A percentile compares a stretch with the other conserved stretches of the same genome.
Evolutionary conservation across 2,888 invertebrate species (phyloP).

Genomic region (Cataglyphis livida): DNA sequence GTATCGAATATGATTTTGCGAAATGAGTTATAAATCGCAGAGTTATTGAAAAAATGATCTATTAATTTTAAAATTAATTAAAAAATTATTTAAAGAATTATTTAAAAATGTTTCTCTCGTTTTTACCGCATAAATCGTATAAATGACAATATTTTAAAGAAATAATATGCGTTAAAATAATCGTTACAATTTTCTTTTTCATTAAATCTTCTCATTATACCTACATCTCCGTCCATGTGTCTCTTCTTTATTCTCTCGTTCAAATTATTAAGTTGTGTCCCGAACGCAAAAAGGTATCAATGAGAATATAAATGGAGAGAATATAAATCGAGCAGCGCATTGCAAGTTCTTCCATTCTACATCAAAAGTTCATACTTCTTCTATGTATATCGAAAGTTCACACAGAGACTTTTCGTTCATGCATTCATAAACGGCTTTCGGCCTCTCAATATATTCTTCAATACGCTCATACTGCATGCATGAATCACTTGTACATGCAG

Average conservation of each 20-base stretch:
- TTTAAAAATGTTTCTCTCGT: background rate
- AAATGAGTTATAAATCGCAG: background rate
- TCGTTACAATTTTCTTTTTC: background rate
- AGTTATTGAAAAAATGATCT: background rate
- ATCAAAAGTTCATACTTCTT: conserved; percentile 52
- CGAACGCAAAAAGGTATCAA: conserved; percentile 36
- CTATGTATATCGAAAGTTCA: conserved; percentile 48
- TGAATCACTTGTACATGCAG: conserved; percentile 55
- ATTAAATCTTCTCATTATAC: background rate
- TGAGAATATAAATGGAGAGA: conserved; percentile 50
- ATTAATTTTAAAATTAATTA: too few species aligned
- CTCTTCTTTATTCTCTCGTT: conserved; percentile 4
- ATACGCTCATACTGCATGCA: conserved; percentile 51
- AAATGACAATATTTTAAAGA: background rate
- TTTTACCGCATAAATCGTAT: background rate
- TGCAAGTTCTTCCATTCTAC: conserved; percentile 50
- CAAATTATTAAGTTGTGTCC: conserved; percentile 38
- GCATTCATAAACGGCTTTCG: conserved; percentile 54
- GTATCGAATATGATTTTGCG: background rate
- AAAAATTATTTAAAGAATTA: background rate
- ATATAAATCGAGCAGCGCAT: conserved; percentile 49
- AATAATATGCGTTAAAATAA: background rate
- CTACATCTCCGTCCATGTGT: background rate
- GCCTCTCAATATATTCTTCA: conserved; percentile 51
- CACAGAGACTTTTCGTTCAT: conserved; percentile 54